These are phyloP conservation scores for Heteractis magnifica DNA, from an alignment of 92 coral and sea anemone genomes.

Conservation along the genomic window DNA sequence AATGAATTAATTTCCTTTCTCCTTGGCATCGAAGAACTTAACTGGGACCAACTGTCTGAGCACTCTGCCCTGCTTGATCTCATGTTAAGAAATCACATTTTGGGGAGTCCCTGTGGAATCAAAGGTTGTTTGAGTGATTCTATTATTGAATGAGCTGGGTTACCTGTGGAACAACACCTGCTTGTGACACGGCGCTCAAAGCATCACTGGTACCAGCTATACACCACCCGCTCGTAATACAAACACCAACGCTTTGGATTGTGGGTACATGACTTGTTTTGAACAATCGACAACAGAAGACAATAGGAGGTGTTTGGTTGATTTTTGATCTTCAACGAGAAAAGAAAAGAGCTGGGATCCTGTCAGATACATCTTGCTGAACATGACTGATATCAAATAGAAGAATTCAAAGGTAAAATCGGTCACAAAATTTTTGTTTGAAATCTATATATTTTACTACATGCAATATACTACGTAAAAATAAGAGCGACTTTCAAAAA, in stretches of 20 bases:
- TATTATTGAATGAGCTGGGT: not conserved
- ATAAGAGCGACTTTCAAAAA: not conserved
- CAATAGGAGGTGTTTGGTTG: conserved; percentile 17
- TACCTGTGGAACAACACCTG: not conserved
- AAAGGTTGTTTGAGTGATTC: no score
- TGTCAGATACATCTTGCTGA: not conserved
- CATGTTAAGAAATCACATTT: no score
- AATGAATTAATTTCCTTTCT: no score
- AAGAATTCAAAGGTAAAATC: not conserved
- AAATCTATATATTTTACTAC: not conserved
- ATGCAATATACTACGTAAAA: no score
- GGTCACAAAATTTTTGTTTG: not conserved
- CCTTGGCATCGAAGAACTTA: no score
- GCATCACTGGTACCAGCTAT: conserved; percentile 1
- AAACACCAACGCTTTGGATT: conserved; percentile 4
- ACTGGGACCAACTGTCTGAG: no score
- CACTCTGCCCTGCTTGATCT: no score
- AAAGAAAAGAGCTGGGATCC: not conserved
- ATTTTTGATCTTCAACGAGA: conserved; percentile 21
- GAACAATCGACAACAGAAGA: conserved; percentile 1
- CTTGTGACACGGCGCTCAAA: not conserved
- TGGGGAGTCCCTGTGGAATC: no score
- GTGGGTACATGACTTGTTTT: conserved; percentile 7
- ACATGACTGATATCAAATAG: not conserved
- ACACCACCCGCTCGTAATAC: not conserved